Conservation (phyloP, 1,140 invertebrate genomes). For the Bicyclus anynana region DNA sequence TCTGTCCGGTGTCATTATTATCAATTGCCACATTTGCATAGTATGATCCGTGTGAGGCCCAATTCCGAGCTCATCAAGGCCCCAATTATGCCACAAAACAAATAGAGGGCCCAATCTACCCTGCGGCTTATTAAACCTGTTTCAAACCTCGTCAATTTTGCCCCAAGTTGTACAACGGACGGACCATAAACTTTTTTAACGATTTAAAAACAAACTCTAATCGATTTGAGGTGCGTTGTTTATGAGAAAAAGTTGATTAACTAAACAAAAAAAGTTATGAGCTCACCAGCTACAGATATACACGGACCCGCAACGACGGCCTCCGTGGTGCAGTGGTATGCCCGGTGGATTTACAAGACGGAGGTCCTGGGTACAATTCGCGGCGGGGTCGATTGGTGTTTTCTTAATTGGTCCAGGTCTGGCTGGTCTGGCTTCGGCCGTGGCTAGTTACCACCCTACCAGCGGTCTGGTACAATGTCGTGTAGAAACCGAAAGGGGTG, state of each 20-base stretch:
- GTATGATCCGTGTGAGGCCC: constrained; percentile 43
- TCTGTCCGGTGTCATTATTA: constrained; percentile 49
- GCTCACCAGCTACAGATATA: not conserved
- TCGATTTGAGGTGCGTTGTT: constrained; percentile 6
- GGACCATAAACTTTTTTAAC: constrained; percentile 61
- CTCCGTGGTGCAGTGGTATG: too few species aligned
- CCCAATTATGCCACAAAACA: constrained; percentile 61
- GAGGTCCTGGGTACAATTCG: too few species aligned
- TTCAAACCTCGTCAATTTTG: constrained; percentile 34
- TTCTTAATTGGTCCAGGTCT: too few species aligned
- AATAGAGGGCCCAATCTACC: constrained; percentile 45
- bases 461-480: too few species aligned
- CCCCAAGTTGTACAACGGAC: constrained; percentile 25
- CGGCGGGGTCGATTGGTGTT: too few species aligned
- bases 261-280: not conserved
- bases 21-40: constrained; percentile 63
- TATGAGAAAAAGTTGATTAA: constrained; percentile 10
- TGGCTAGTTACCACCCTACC: too few species aligned
- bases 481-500: too few species aligned
- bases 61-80: constrained; percentile 47
- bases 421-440: too few species aligned
- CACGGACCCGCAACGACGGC: too few species aligned
- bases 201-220: constrained; percentile 36
- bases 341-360: too few species aligned
- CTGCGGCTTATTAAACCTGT: constrained; percentile 41